Evolutionary conservation across 2,888 invertebrate species (phyloP).

Genomic region (Sclerodermus sp.): DNA sequence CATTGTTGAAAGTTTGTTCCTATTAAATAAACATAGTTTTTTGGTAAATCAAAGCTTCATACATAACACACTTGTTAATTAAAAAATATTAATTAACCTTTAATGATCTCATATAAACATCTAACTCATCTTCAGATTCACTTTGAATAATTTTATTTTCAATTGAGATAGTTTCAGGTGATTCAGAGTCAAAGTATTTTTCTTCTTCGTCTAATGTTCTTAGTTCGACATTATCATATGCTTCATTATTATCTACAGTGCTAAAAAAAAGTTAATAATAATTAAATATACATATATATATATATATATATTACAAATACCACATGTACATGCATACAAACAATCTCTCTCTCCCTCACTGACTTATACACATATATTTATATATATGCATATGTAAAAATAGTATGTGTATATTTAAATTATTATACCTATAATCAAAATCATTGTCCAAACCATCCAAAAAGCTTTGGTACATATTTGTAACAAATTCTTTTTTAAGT

Average conservation of each 20-base stretch:
- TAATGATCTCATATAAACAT: slow-evolving; percentile 68
- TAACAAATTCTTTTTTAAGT: slow-evolving; percentile 78
- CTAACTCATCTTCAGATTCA: slow-evolving; percentile 67
- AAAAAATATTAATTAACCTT: slow-evolving; percentile 45
- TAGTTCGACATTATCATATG: slow-evolving; percentile 75
- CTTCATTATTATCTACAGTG: slow-evolving; percentile 77
- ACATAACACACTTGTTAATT: neutral
- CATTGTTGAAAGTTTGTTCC: slow-evolving; percentile 27
- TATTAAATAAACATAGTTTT: slow-evolving; percentile 38
- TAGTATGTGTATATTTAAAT: slow-evolving; percentile 4
- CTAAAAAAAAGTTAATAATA: slow-evolving; percentile 46
- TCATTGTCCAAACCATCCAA: slow-evolving; percentile 79
- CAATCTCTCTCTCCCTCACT: neutral
- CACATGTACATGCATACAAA: neutral
- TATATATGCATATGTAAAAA: neutral
- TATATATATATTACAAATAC: neutral
- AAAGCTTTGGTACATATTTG: slow-evolving; percentile 83
- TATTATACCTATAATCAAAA: slow-evolving; percentile 73
- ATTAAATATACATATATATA: slow-evolving; percentile 2
- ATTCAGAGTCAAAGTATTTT: slow-evolving; percentile 86
- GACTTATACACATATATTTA: neutral
- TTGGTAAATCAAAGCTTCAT: slow-evolving; percentile 26
- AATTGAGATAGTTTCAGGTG: slow-evolving; percentile 61
- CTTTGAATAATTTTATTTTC: slow-evolving; percentile 26
- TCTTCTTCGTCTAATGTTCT: slow-evolving; percentile 83